These are phyloP conservation scores for Bergia sp. DNA, from an alignment of 92 coral and sea anemone genomes.

Conservation along the genomic window DNA sequence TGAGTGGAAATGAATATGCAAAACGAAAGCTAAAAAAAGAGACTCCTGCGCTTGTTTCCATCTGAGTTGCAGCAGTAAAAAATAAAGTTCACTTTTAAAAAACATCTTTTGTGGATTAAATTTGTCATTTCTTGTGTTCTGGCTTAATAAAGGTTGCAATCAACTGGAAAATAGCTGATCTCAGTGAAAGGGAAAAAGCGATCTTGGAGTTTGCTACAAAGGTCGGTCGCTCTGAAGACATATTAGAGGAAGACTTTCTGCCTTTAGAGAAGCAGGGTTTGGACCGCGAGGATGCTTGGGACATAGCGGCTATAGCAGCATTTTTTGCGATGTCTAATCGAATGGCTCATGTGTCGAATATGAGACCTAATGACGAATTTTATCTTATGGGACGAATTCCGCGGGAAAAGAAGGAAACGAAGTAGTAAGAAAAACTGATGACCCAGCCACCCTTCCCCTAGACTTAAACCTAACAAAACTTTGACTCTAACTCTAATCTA, in stretches of 20 bases:
- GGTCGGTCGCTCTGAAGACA: slow-evolving; percentile 77
- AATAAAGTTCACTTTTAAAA: not conserved
- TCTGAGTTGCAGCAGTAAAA: not conserved
- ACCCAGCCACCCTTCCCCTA: not conserved
- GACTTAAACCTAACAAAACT: too few species aligned
- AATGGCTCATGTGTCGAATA: slow-evolving; percentile 87
- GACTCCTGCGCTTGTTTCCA: too few species aligned
- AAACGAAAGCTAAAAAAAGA: too few species aligned
- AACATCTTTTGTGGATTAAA: not conserved
- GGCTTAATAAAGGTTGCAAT: slow-evolving; percentile 61
- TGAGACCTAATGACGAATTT: slow-evolving; percentile 94
- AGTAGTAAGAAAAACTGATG: not conserved
- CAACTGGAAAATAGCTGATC: slow-evolving; percentile 91
- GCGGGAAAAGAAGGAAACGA: slow-evolving; percentile 50
- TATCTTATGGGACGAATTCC: slow-evolving; percentile 83
- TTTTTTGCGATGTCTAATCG: slow-evolving; percentile 95
- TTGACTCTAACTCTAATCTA: too few species aligned
- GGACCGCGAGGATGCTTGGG: slow-evolving; percentile 92
- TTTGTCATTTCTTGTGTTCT: not conserved
- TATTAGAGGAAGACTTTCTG: slow-evolving; percentile 72
- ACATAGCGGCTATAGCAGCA: slow-evolving; percentile 91
- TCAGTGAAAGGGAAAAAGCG: slow-evolving; percentile 82
- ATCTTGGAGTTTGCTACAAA: slow-evolving; percentile 86
- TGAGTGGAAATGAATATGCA: too few species aligned
- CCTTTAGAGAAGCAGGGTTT: slow-evolving; percentile 76